phyloP scores from a whole-genome alignment of 2,888 invertebrate genomes.

The Alentia gelatinosa region DNA sequence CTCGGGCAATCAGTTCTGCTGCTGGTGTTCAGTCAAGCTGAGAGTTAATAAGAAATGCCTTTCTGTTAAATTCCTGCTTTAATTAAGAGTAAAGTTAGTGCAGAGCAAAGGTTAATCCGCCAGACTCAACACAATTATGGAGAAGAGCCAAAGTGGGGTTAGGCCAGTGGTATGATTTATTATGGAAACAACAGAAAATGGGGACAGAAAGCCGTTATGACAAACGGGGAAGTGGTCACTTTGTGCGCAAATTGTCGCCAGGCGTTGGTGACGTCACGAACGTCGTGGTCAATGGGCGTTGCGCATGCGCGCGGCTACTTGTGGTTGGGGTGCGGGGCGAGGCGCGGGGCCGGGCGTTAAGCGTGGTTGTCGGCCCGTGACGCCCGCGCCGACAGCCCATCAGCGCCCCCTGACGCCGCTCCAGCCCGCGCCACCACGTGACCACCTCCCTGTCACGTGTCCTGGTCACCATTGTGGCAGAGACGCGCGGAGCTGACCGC shows the following conservation, averaged over 20 bases:
- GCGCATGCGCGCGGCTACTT: constrained; percentile 7
- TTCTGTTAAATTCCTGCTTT: too few species aligned
- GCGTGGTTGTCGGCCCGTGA: not conserved
- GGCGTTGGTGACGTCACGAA: not conserved
- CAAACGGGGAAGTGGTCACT: not conserved
- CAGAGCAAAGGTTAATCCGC: not conserved
- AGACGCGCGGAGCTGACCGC: not conserved
- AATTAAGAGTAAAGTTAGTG: too few species aligned
- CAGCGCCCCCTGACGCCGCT: not conserved
- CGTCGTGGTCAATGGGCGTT: not conserved
- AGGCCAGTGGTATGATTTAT: not conserved
- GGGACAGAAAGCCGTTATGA: not conserved
- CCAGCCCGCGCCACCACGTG: not conserved
- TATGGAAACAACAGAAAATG: not conserved
- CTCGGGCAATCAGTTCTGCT: too few species aligned
- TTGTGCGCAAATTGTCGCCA: not conserved
- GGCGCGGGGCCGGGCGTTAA: not conserved
- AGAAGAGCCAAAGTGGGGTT: too few species aligned
- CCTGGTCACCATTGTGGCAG: not conserved
- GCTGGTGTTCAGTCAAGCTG: too few species aligned
- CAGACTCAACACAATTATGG: too few species aligned
- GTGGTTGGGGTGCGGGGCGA: not conserved
- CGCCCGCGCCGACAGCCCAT: not conserved
- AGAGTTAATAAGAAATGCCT: too few species aligned
- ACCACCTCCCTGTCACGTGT: not conserved